Evolutionary conservation across 92 coral and sea anemone genomes (phyloP).

Genomic region (Porites evermanni): DNA sequence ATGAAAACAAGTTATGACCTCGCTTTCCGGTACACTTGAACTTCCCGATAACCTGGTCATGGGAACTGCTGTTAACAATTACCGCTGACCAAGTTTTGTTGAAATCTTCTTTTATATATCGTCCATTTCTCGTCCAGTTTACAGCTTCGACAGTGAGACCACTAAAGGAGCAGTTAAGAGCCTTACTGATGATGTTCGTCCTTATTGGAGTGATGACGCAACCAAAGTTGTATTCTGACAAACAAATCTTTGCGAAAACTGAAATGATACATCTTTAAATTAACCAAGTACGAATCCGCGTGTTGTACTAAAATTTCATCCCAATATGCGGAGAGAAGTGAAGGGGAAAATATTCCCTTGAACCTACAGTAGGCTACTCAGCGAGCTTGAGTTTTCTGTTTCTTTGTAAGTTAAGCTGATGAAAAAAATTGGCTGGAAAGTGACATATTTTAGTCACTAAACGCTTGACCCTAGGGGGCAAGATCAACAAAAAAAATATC

Average conservation of each 20-base stretch:
- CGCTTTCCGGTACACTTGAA: background rate
- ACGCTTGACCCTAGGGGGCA: too few relatives aligned
- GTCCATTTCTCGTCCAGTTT: conserved; percentile 7
- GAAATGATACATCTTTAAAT: background rate
- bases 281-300: background rate
- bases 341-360: too few relatives aligned
- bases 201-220: conserved; percentile 2
- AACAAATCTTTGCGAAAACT: background rate
- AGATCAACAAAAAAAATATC: too few relatives aligned
- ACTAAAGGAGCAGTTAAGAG: conserved; percentile 28
- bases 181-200: background rate
- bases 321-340: too few relatives aligned
- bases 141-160: background rate
- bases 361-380: too few relatives aligned
- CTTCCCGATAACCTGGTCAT: background rate
- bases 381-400: too few relatives aligned
- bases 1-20: background rate
- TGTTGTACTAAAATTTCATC: too few relatives aligned
- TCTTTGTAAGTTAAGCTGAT: too few relatives aligned
- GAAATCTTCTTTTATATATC: background rate
- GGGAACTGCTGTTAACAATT: background rate
- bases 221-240: background rate
- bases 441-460: too few relatives aligned
- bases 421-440: too few relatives aligned
- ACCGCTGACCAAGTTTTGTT: conserved; percentile 33